Evolutionary conservation across 2,797 vertebrate species (phyloP).

Genomic region (Acropternis orthonyx): DNA sequence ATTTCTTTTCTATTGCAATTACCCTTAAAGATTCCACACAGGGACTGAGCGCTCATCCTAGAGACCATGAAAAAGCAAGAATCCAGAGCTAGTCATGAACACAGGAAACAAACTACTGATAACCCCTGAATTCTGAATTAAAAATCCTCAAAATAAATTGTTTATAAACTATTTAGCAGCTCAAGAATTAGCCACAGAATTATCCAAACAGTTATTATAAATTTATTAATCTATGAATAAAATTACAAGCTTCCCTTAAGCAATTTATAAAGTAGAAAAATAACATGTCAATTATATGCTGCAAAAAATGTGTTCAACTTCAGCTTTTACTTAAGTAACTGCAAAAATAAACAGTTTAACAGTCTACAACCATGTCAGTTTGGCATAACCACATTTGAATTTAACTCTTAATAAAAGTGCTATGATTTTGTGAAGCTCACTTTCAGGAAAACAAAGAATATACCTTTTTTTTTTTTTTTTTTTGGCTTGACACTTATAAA

Average conservation of each 20-base stretch:
- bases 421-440: background rate
- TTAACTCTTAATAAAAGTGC: background rate
- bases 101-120: background rate
- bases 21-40: background rate
- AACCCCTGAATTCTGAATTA: background rate
- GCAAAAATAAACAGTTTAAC: background rate
- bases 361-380: background rate
- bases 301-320: background rate
- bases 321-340: background rate
- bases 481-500: background rate
- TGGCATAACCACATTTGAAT: background rate
- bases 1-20: background rate
- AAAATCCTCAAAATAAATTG: background rate
- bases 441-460: background rate
- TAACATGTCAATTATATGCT: background rate
- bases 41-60: background rate
- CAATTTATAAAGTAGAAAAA: conserved; percentile 22
- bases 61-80: background rate
- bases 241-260: background rate
- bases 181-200: background rate
- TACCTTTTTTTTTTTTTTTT: too few relatives aligned
- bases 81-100: background rate
- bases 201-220: background rate
- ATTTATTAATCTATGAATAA: background rate
- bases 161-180: background rate